Conservation (phyloP, 2,113 vertebrate genomes). For the Junco hyemalis region DNA sequence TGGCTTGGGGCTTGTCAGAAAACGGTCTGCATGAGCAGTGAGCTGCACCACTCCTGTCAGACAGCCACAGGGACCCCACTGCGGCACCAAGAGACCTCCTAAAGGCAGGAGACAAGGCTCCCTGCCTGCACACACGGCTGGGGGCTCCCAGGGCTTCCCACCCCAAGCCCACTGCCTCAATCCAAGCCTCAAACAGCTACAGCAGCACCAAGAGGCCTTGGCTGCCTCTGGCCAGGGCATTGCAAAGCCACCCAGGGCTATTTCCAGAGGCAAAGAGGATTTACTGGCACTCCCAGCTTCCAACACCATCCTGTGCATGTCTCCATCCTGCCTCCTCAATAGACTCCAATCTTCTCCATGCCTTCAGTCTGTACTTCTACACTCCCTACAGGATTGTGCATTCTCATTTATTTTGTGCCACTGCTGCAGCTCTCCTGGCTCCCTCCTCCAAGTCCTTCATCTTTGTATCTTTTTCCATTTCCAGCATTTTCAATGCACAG, state of each 20-base stretch:
- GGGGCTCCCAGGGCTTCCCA: neutral
- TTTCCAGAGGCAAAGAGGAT: neutral
- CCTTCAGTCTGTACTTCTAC: neutral
- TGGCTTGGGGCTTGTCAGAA: neutral
- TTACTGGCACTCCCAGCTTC: neutral
- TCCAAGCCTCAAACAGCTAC: neutral
- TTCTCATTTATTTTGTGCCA: neutral
- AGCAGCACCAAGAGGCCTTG: neutral
- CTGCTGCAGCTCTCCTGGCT: neutral
- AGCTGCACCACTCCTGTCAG: neutral
- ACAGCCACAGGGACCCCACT: neutral
- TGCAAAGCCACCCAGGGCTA: neutral
- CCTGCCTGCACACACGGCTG: neutral
- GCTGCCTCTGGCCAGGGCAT: neutral
- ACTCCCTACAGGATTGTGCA: neutral
- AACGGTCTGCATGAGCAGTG: neutral
- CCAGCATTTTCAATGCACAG: neutral
- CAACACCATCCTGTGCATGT: accelerated
- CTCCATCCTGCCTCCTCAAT: neutral
- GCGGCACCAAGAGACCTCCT: neutral
- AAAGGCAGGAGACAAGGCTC: neutral
- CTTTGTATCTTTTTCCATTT: neutral
- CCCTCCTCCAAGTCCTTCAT: neutral
- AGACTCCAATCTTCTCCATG: neutral
- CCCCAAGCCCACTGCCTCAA: neutral